A percentile compares a stretch with the other conserved stretches of the same genome.
phyloP scores from a whole-genome alignment of 1,140 invertebrate species.

The Drosophila repleta region DNA sequence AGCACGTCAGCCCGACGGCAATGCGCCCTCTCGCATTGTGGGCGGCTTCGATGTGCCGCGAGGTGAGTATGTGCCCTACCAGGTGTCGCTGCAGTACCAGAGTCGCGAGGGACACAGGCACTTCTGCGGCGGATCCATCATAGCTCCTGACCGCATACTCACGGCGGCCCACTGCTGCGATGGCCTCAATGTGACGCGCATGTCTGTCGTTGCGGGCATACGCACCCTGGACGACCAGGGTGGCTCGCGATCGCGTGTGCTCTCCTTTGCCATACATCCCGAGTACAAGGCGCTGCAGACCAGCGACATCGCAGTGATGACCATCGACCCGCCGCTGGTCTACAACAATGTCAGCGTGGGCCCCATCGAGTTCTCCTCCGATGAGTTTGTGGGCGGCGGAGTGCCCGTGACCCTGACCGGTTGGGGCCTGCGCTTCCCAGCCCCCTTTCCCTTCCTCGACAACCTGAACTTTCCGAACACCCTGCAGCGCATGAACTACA shows the following conservation, averaged over 20 bases:
- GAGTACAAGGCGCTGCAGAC: slow-evolving; percentile 67
- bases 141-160: slow-evolving; percentile 68
- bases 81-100: slow-evolving; percentile 74
- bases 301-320: slow-evolving; percentile 77
- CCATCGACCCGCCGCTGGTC: slow-evolving; percentile 50
- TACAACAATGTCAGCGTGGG: slow-evolving; percentile 55
- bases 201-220: slow-evolving; percentile 84
- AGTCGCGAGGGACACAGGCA: slow-evolving; percentile 51
- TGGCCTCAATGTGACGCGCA: slow-evolving; percentile 55
- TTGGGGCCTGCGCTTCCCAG: slow-evolving; percentile 74
- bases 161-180: slow-evolving; percentile 83
- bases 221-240: slow-evolving; percentile 77
- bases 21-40: slow-evolving; percentile 59
- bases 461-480: slow-evolving; percentile 62
- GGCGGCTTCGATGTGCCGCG: slow-evolving; percentile 66
- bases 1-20: slow-evolving; percentile 55
- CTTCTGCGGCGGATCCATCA: slow-evolving; percentile 83
- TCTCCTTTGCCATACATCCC: slow-evolving; percentile 62
- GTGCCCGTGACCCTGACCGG: slow-evolving; percentile 71
- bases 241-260: slow-evolving; percentile 65
- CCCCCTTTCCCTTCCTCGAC: slow-evolving; percentile 61
- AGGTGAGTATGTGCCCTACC: slow-evolving; percentile 68
- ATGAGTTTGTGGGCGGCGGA: slow-evolving; percentile 50
- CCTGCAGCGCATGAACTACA: slow-evolving; percentile 69
- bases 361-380: slow-evolving; percentile 45